Percentiles rank a stretch among this genome's conserved stretches.
Evolutionary conservation across 2,888 invertebrate genomes (phyloP).

Genomic region (Allophyes oxyacanthae): DNA sequence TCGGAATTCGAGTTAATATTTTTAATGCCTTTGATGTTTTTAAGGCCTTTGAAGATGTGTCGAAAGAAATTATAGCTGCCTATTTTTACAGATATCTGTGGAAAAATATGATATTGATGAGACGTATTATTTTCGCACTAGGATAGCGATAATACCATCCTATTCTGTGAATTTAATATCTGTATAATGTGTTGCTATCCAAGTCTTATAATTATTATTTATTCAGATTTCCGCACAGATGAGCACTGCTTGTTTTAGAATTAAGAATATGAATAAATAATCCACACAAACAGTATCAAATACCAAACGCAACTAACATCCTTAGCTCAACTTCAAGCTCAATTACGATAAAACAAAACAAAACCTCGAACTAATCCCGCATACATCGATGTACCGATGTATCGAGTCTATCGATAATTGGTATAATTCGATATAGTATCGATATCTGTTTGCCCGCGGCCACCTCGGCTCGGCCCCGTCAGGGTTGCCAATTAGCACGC

Average conservation of each 20-base stretch:
- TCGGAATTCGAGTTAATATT: conserved; percentile 21
- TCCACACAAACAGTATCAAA: not conserved
- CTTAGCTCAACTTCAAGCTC: not conserved
- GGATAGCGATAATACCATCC: too few species aligned
- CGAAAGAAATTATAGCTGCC: not conserved
- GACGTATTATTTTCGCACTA: too few species aligned
- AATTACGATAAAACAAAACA: conserved; percentile 3
- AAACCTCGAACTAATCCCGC: conserved; percentile 36
- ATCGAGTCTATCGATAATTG: conserved; percentile 57
- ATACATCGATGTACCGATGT: conserved; percentile 35
- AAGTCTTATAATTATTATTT: too few species aligned
- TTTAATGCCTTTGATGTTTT: conserved; percentile 10
- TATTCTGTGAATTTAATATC: too few species aligned
- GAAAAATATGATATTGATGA: not conserved
- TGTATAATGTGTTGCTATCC: too few species aligned
- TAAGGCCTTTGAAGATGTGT: conserved; percentile 5
- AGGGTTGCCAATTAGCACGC: conserved; percentile 59
- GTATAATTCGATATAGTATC: conserved; percentile 63
- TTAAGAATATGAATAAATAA: not conserved
- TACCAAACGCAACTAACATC: not conserved
- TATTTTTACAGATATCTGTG: conserved; percentile 12
- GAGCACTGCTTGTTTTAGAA: too few species aligned
- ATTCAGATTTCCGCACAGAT: too few species aligned
- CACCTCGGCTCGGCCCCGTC: conserved; percentile 45
- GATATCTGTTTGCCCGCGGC: conserved; percentile 52